phyloP scores from a whole-genome alignment of 2,113 vertebrate species.

The Centropus bengalensis region DNA sequence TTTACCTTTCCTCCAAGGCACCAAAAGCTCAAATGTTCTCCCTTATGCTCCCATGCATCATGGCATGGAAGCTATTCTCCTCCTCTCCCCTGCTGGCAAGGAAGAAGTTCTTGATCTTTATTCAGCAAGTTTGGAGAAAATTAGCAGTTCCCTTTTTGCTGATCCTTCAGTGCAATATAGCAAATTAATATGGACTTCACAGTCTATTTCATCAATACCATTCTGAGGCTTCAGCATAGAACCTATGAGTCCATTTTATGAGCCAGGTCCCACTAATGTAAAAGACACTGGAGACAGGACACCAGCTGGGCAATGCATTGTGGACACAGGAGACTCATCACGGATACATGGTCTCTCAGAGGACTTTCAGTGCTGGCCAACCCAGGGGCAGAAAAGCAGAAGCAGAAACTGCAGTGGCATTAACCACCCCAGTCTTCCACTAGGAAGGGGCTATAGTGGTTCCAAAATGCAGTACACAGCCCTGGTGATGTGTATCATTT shows the following conservation, averaged over 20 bases:
- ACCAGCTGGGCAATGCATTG: fast-evolving
- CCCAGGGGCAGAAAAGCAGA: background rate
- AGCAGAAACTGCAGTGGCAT: background rate
- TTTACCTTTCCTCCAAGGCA: background rate
- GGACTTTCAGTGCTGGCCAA: background rate
- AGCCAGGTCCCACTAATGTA: background rate
- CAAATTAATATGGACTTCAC: fast-evolving
- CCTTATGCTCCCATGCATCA: background rate
- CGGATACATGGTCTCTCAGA: background rate
- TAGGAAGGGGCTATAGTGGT: background rate
- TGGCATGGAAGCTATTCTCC: background rate
- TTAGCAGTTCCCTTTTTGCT: background rate
- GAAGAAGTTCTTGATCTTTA: background rate
- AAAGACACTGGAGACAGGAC: background rate
- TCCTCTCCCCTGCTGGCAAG: background rate
- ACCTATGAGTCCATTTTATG: fast-evolving
- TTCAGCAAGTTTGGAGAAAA: background rate
- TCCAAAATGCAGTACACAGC: background rate
- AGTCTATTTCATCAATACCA: background rate
- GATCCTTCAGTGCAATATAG: background rate
- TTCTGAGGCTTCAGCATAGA: background rate
- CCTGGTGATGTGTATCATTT: fast-evolving
- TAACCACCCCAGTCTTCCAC: background rate
- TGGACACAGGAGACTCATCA: background rate
- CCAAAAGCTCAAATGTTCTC: background rate